Evolutionary conservation across 2,797 vertebrate genomes (phyloP).

Genomic region (Atherinosoma microstoma): DNA sequence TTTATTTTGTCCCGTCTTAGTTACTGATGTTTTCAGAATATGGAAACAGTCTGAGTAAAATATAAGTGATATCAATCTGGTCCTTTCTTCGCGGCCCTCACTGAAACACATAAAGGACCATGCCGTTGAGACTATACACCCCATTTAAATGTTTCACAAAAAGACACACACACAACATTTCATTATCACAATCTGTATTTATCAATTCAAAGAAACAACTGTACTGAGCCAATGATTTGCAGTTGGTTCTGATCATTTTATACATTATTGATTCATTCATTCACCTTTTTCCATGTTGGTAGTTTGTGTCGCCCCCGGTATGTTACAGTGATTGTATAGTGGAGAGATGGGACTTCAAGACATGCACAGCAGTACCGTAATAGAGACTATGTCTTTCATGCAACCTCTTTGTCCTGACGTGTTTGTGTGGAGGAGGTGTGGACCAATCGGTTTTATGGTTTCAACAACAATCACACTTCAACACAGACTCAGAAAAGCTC

Average conservation of each 20-base stretch:
- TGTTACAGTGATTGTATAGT: constrained; percentile 74
- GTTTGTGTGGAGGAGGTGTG: constrained; percentile 40
- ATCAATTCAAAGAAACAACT: constrained; percentile 77
- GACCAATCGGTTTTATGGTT: constrained; percentile 30
- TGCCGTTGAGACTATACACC: no score
- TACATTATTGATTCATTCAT: constrained; percentile 70
- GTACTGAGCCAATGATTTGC: constrained; percentile 73
- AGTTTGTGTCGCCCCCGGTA: constrained; percentile 65
- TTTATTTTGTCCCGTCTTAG: background rate
- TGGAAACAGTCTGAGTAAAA: background rate
- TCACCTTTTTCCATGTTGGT: constrained; percentile 66
- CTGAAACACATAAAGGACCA: background rate
- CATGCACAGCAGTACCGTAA: constrained; percentile 77
- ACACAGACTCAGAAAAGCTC: constrained; percentile 47
- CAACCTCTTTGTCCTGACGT: constrained; percentile 70
- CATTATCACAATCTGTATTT: constrained; percentile 81
- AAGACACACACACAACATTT: constrained; percentile 42
- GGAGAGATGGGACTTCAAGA: constrained; percentile 70
- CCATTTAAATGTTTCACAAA: constrained; percentile 18
- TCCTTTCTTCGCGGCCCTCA: background rate
- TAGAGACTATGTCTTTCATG: constrained; percentile 76
- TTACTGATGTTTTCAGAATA: background rate
- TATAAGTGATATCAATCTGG: background rate
- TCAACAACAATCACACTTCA: constrained; percentile 47
- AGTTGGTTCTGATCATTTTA: constrained; percentile 62